Evolutionary conservation across 2,888 invertebrate species (phyloP).

Genomic region (Drosophila heteroneura): DNA sequence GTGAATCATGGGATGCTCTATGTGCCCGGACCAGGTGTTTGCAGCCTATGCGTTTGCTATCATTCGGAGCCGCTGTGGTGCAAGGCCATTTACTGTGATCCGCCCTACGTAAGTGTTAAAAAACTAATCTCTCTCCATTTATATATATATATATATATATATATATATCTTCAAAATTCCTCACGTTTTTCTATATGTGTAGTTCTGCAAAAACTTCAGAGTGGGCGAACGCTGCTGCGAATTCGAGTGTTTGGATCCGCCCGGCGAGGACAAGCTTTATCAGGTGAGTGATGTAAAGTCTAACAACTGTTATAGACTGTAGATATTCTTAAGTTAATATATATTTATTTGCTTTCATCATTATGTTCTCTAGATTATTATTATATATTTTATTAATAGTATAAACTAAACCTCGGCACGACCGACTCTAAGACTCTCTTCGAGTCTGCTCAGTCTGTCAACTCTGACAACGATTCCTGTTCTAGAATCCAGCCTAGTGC

Average conservation of each 20-base stretch:
- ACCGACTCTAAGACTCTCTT: neutral
- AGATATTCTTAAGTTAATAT: neutral
- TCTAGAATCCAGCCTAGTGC: neutral
- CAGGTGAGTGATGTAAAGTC: constrained; percentile 76
- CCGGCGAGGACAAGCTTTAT: constrained; percentile 88
- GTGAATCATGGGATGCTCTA: constrained; percentile 92
- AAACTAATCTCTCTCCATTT: neutral
- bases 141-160: no score
- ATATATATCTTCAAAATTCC: neutral
- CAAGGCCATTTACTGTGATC: constrained; percentile 94
- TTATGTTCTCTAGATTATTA: neutral
- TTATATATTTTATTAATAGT: neutral
- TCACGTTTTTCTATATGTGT: constrained; percentile 45
- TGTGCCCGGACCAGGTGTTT: constrained; percentile 94
- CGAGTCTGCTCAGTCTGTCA: neutral
- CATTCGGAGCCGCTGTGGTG: constrained; percentile 95
- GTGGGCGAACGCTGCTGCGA: constrained; percentile 95
- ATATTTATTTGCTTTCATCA: neutral
- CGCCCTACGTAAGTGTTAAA: constrained; percentile 90
- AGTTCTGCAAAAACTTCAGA: constrained; percentile 94
- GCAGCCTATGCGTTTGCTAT: constrained; percentile 94
- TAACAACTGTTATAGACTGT: neutral
- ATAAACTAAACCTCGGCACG: neutral
- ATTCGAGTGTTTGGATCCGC: constrained; percentile 94
- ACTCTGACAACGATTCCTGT: neutral